These are phyloP conservation scores for Drosophila erecta DNA, from an alignment of 1,140 invertebrate genomes.

Conservation along the genomic window DNA sequence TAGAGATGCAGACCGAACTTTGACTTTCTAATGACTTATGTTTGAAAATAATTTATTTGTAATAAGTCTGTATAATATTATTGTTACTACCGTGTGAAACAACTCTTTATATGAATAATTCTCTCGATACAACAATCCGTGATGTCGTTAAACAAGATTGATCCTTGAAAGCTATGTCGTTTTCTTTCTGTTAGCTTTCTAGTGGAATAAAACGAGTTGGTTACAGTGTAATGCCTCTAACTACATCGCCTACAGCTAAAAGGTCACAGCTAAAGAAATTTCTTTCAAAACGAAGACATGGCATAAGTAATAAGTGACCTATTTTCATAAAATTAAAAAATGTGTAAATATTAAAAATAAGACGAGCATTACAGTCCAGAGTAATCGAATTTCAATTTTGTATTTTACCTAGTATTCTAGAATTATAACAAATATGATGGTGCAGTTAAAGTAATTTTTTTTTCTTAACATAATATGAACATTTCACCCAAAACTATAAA, in stretches of 20 bases:
- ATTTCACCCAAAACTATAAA: neutral
- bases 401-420: neutral
- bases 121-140: slow-evolving; percentile 26
- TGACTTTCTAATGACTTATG: slow-evolving; percentile 44
- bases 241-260: slow-evolving; percentile 16
- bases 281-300: neutral
- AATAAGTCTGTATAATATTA: slow-evolving; percentile 83
- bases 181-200: slow-evolving; percentile 31
- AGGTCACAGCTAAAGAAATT: neutral
- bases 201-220: slow-evolving; percentile 38
- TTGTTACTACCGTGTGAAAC: slow-evolving; percentile 74
- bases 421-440: neutral
- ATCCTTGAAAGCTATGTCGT: slow-evolving; percentile 10
- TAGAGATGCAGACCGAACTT: slow-evolving; percentile 8
- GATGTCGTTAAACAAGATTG: slow-evolving; percentile 26
- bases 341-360: slow-evolving; percentile 7
- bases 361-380: slow-evolving; percentile 9
- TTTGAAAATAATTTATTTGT: slow-evolving; percentile 81
- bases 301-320: neutral
- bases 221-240: slow-evolving; percentile 25
- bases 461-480: slow-evolving; percentile 1
- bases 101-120: slow-evolving; percentile 42
- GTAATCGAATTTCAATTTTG: slow-evolving; percentile 4
- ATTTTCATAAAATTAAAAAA: slow-evolving; percentile 3
- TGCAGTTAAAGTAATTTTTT: neutral